Conservation (phyloP, 92 coral and sea anemone species). For the Parazoanthus atlanticus region DNA sequence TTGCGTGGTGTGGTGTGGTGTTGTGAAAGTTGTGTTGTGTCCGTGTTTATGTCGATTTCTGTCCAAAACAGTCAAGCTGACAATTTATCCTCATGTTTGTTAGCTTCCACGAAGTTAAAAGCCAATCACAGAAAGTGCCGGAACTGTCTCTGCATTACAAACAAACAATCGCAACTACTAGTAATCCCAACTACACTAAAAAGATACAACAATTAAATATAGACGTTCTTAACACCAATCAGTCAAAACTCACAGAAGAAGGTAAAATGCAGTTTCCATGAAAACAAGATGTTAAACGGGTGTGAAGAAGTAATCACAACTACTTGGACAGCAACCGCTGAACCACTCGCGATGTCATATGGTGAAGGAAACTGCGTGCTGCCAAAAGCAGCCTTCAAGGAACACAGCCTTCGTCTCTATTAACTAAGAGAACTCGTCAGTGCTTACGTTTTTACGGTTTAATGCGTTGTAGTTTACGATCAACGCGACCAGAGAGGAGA, state of each 20-base stretch:
- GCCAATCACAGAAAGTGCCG: background rate
- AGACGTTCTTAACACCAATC: background rate
- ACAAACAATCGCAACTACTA: background rate
- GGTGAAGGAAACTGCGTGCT: slow-evolving; percentile 12
- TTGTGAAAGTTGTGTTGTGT: background rate
- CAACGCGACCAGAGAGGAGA: background rate
- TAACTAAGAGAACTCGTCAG: background rate
- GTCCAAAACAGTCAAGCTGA: background rate
- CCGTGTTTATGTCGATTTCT: background rate
- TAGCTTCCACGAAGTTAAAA: background rate
- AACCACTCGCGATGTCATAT: background rate
- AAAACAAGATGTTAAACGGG: background rate
- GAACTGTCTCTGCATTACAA: background rate
- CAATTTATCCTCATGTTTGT: background rate
- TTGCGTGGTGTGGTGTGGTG: background rate
- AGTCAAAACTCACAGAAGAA: background rate
- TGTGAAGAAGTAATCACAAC: background rate
- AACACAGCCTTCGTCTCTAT: background rate
- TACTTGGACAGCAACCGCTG: background rate
- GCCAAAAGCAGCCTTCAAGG: slow-evolving; percentile 5
- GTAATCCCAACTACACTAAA: background rate
- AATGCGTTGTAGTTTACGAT: background rate
- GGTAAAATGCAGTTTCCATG: background rate
- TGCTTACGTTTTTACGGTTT: background rate
- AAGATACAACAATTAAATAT: background rate